These are phyloP conservation scores for Rhopalosiphum maidis DNA, from an alignment of 1,140 invertebrate genomes.

Conservation along the genomic window DNA sequence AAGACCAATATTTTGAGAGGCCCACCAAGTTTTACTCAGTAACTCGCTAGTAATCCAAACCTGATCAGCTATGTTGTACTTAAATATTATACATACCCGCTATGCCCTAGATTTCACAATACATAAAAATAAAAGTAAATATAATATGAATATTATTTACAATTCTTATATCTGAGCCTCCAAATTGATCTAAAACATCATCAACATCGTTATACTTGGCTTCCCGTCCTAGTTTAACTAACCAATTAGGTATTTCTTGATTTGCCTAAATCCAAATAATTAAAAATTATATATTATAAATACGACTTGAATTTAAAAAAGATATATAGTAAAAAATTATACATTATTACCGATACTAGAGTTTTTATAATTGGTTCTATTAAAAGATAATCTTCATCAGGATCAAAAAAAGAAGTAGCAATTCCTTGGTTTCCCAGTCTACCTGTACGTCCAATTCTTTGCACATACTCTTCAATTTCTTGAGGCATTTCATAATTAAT, in stretches of 20 bases:
- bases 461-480: slow-evolving; percentile 97
- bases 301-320: background rate
- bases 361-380: slow-evolving; percentile 30
- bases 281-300: background rate
- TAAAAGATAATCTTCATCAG: slow-evolving; percentile 29
- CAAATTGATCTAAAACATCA: background rate
- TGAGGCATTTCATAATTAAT: slow-evolving; percentile 97
- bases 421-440: slow-evolving; percentile 81
- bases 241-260: slow-evolving; percentile 45
- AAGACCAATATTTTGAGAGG: too few species aligned
- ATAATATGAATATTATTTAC: background rate
- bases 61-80: background rate
- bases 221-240: background rate
- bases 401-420: slow-evolving; percentile 59
- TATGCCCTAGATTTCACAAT: background rate
- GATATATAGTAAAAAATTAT: background rate
- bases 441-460: slow-evolving; percentile 97
- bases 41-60: too few species aligned
- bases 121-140: background rate
- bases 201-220: background rate
- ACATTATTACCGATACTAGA: slow-evolving; percentile 29
- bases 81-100: background rate
- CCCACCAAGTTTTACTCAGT: too few species aligned
- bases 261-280: background rate
- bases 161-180: slow-evolving; percentile 35